Percentiles rank a stretch among this genome's conserved stretches.
These are phyloP conservation scores for Aricia artaxerxes DNA, from an alignment of 2,888 invertebrate genomes.

Conservation along the genomic window DNA sequence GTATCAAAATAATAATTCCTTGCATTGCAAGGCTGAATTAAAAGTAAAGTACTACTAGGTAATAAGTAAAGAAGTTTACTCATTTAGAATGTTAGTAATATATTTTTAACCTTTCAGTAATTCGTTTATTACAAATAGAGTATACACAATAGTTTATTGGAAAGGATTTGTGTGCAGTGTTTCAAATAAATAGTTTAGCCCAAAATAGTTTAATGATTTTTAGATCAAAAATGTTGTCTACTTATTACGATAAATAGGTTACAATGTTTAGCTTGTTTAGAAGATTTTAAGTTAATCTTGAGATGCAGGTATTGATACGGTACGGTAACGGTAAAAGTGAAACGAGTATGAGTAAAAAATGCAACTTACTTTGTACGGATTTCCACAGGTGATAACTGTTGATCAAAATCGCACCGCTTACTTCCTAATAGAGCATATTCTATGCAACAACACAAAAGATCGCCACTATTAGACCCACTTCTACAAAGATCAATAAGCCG, in stretches of 20 bases:
- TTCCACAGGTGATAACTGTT: neutral
- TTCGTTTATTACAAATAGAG: neutral
- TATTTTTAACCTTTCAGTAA: neutral
- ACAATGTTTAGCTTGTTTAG: neutral
- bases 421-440: neutral
- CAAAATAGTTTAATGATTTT: neutral
- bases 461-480: neutral
- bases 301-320: neutral
- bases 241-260: neutral
- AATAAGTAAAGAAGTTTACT: too few relatives aligned
- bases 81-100: too few relatives aligned
- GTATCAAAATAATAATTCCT: neutral
- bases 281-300: neutral
- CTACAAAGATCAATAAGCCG: neutral
- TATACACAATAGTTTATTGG: neutral
- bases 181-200: neutral
- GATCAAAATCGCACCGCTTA: neutral
- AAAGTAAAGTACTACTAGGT: too few relatives aligned
- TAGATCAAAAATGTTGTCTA: neutral
- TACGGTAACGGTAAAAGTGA: neutral
- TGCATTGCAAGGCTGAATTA: neutral
- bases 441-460: neutral
- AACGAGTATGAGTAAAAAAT: slow-evolving; percentile 7
- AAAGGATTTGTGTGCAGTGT: neutral
- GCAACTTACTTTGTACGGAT: neutral